These are phyloP conservation scores for Mactra quadrangularis DNA, from an alignment of 1,140 invertebrate species.

Conservation along the genomic window DNA sequence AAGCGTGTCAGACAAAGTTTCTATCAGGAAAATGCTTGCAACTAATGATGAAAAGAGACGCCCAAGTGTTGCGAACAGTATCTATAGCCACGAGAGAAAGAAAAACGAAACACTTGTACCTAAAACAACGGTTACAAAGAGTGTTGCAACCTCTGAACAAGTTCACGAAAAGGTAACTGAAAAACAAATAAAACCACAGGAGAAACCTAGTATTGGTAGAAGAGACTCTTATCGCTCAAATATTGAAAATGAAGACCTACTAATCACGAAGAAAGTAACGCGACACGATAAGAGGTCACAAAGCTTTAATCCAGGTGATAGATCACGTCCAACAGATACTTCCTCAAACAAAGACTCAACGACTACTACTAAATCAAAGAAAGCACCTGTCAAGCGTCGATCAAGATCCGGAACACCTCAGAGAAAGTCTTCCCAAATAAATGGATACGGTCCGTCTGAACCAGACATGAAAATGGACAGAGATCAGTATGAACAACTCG, in stretches of 20 bases:
- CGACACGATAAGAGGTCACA: not conserved
- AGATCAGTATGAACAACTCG: conserved; percentile 32
- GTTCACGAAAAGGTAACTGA: conserved; percentile 24
- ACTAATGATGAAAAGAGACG: not conserved
- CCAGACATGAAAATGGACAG: conserved; percentile 47
- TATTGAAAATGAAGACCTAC: conserved; percentile 12
- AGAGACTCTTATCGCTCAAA: not conserved
- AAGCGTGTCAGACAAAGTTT: not conserved
- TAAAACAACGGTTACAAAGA: conserved; percentile 14
- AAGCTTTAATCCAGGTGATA: not conserved
- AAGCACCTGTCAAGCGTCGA: not conserved
- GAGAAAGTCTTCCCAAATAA: not conserved
- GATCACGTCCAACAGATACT: not conserved
- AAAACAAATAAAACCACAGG: not conserved
- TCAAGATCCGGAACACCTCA: conserved; percentile 26
- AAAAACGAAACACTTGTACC: not conserved
- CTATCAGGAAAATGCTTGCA: not conserved
- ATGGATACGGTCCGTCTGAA: conserved; percentile 10
- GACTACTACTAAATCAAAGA: not conserved
- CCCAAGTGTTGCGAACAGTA: not conserved
- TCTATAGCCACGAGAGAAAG: not conserved
- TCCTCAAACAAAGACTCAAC: not conserved
- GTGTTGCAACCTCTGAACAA: conserved; percentile 26
- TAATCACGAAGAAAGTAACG: not conserved
- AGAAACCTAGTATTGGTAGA: not conserved